phyloP scores from a whole-genome alignment of 2,888 invertebrate species.

The Dynastes maya region DNA sequence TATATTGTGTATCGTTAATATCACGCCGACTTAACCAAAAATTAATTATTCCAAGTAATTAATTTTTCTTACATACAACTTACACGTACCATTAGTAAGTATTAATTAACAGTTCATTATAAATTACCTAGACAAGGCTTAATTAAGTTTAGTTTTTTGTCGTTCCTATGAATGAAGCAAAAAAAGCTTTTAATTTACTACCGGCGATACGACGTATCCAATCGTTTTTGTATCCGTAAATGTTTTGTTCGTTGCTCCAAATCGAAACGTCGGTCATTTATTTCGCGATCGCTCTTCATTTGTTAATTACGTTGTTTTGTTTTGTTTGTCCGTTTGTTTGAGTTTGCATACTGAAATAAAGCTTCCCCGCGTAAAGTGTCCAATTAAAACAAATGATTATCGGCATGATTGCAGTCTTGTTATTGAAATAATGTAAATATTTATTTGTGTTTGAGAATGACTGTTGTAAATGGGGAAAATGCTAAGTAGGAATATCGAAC shows the following conservation, averaged over 20 bases:
- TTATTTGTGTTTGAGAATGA: no score
- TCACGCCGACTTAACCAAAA: slow-evolving; percentile 1
- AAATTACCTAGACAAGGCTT: slow-evolving; percentile 8
- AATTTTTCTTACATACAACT: slow-evolving; percentile 6
- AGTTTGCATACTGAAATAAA: neutral
- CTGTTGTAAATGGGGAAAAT: no score
- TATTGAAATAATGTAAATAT: no score
- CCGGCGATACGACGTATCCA: neutral
- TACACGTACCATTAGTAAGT: neutral
- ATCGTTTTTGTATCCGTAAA: slow-evolving; percentile 2
- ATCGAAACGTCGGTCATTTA: slow-evolving; percentile 3
- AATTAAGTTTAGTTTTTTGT: slow-evolving; percentile 11
- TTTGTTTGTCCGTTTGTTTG: neutral
- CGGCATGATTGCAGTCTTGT: no score
- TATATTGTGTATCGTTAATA: neutral
- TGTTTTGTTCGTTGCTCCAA: neutral
- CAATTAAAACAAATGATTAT: no score
- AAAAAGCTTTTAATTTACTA: slow-evolving; percentile 1
- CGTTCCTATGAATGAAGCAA: neutral
- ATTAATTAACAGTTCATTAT: slow-evolving; percentile 5
- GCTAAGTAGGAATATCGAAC: no score
- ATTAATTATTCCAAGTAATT: neutral
- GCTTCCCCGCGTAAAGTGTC: neutral
- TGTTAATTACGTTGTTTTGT: slow-evolving; percentile 7
- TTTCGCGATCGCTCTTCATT: slow-evolving; percentile 2